phyloP scores from a whole-genome alignment of 2,888 invertebrate genomes.

The Arctia plantaginis region DNA sequence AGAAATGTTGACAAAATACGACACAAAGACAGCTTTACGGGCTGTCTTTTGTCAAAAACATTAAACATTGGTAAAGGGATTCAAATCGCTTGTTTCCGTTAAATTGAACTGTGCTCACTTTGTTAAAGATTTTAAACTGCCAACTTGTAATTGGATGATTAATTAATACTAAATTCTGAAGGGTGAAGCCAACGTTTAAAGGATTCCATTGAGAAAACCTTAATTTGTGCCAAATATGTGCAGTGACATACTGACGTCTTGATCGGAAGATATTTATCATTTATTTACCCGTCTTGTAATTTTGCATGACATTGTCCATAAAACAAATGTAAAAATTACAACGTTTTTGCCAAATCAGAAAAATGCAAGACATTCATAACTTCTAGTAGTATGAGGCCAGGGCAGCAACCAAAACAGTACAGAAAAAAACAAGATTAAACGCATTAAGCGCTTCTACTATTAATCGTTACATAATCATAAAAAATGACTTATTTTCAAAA shows the following conservation, averaged over 20 bases:
- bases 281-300: not conserved
- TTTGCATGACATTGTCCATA: too few species aligned
- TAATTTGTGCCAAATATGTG: slow-evolving; percentile 33
- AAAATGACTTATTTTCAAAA: too few species aligned
- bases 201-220: slow-evolving; percentile 42
- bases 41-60: not conserved
- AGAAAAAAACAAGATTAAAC: too few species aligned
- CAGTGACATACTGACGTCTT: slow-evolving; percentile 15
- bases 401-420: too few species aligned
- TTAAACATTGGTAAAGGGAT: slow-evolving; percentile 15
- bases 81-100: slow-evolving; percentile 39
- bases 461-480: too few species aligned
- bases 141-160: slow-evolving; percentile 62
- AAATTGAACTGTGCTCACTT: slow-evolving; percentile 37
- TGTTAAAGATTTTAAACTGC: slow-evolving; percentile 54
- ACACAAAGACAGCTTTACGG: not conserved
- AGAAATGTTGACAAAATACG: slow-evolving; percentile 5
- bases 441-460: too few species aligned
- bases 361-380: too few species aligned
- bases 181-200: slow-evolving; percentile 49
- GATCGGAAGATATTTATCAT: not conserved
- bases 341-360: too few species aligned
- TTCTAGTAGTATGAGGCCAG: too few species aligned
- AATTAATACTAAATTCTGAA: slow-evolving; percentile 57
- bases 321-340: too few species aligned